A percentile compares a stretch with the other conserved stretches of the same genome.
phyloP scores from a whole-genome alignment of 2,113 vertebrate genomes.

The Sturnus vulgaris region DNA sequence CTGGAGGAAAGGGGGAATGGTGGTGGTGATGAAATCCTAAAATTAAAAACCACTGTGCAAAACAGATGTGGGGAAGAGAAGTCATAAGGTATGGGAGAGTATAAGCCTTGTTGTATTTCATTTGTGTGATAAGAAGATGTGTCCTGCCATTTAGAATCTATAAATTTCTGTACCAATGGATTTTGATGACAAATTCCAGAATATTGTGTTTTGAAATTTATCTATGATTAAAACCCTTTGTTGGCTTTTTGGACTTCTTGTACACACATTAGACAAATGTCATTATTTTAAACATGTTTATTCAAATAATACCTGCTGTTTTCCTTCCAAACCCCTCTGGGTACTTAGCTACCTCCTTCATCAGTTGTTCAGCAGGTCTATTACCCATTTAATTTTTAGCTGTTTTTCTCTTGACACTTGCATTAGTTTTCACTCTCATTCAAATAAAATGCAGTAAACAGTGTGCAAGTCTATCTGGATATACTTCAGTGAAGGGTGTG shows the following conservation, averaged over 20 bases:
- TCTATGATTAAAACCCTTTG: not conserved
- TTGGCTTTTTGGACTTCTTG: not conserved
- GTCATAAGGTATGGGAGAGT: not conserved
- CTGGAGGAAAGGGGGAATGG: not conserved
- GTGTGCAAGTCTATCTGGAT: not conserved
- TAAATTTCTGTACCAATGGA: not conserved
- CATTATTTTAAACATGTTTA: not conserved
- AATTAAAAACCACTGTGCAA: slow-evolving; percentile 11
- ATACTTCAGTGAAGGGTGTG: not conserved
- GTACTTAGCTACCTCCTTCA: not conserved
- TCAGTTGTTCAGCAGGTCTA: not conserved
- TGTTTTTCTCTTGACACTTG: not conserved
- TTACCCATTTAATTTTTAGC: not conserved
- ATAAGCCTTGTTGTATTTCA: not conserved
- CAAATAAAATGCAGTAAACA: not conserved
- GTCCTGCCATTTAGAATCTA: not conserved
- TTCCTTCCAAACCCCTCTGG: not conserved
- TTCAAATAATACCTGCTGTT: not conserved
- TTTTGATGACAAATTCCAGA: slow-evolving; percentile 1
- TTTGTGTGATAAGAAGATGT: not conserved
- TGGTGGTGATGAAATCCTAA: not conserved
- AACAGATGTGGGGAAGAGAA: slow-evolving; percentile 1
- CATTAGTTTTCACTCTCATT: not conserved
- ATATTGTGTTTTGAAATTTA: not conserved
- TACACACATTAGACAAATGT: not conserved